Evolutionary conservation across 2,113 vertebrate species (phyloP).

Genomic region (Archilochus colubris): DNA sequence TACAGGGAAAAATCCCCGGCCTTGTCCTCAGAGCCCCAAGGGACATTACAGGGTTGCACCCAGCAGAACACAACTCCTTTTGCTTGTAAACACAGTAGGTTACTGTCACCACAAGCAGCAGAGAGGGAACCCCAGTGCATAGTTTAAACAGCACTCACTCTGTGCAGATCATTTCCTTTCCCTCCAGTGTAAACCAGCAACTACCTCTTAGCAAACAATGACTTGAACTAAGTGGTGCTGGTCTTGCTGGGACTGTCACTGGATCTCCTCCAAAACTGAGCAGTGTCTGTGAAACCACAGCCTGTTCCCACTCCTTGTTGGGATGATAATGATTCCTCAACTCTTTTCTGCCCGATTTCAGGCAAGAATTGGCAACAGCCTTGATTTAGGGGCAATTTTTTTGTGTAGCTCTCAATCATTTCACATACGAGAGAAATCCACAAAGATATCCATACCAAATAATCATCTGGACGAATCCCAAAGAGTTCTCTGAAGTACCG

Average conservation of each 20-base stretch:
- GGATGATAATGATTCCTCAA: background rate
- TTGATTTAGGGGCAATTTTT: background rate
- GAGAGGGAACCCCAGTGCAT: background rate
- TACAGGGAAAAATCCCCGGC: constrained; percentile 10
- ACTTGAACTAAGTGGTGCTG: background rate
- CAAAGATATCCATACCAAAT: constrained; percentile 84
- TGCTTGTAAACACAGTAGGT: constrained; percentile 18
- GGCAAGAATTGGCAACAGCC: background rate
- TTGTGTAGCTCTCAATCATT: constrained; percentile 47
- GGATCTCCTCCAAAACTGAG: background rate
- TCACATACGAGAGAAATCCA: background rate
- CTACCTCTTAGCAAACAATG: background rate
- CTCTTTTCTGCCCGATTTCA: background rate
- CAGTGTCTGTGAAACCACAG: background rate
- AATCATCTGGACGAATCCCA: constrained; percentile 97
- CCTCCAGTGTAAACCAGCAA: background rate
- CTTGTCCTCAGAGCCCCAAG: constrained; percentile 17
- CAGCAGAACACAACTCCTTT: constrained; percentile 4
- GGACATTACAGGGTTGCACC: constrained; percentile 1
- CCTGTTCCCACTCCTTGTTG: background rate
- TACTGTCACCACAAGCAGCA: background rate
- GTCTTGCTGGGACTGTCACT: background rate
- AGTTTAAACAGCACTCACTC: background rate
- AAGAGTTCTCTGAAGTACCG: constrained; percentile 99
- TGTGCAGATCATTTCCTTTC: background rate